phyloP scores from a whole-genome alignment of 2,113 vertebrate genomes.

The Clarias macrocephalus region DNA sequence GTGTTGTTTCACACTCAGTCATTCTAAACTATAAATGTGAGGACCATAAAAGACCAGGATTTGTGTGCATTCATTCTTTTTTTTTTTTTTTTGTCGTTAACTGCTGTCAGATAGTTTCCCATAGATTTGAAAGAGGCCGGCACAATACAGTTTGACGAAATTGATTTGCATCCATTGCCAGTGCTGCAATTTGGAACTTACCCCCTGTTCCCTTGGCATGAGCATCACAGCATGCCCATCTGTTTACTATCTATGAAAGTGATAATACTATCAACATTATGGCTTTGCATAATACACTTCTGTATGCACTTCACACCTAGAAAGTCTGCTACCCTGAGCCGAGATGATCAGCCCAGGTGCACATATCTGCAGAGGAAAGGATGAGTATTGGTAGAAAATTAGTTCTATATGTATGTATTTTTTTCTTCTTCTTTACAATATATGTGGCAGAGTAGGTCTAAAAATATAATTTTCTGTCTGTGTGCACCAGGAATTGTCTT shows the following conservation, averaged over 20 bases:
- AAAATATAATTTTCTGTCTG: constrained; percentile 62
- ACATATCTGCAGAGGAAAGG: constrained; percentile 35
- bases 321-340: constrained; percentile 14
- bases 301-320: constrained; percentile 43
- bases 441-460: constrained; percentile 46
- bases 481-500: constrained; percentile 69
- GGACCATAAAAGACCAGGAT: constrained; percentile 44
- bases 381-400: constrained; percentile 48
- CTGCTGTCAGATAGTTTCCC: neutral
- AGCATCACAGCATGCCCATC: neutral
- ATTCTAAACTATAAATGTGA: constrained; percentile 60
- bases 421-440: constrained; percentile 25
- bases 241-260: constrained; percentile 9
- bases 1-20: constrained; percentile 75
- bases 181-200: neutral
- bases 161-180: constrained; percentile 6
- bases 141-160: neutral
- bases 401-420: constrained; percentile 58
- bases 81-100: neutral
- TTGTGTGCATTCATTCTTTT: neutral
- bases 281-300: constrained; percentile 43
- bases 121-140: neutral
- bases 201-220: neutral
- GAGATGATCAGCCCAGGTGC: constrained; percentile 37
- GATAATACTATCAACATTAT: constrained; percentile 16